phyloP scores from a whole-genome alignment of 2,797 vertebrate genomes.

The Atherinosoma microstoma region DNA sequence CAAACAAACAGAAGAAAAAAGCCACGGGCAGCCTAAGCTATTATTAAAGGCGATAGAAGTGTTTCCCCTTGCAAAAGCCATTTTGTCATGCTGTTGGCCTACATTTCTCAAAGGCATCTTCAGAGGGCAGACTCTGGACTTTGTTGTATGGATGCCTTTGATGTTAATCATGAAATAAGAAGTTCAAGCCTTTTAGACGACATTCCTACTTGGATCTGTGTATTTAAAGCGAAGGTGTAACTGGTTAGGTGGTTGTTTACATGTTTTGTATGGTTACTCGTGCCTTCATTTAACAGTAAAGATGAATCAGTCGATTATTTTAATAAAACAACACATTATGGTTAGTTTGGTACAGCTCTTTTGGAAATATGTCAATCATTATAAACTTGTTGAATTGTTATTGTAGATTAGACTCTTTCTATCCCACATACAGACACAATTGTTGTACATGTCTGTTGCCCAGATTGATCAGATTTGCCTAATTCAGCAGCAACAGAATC shows the following conservation, averaged over 20 bases:
- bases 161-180: conserved; percentile 73
- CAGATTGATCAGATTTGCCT: conserved; percentile 10
- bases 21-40: conserved; percentile 63
- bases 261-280: background rate
- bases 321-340: background rate
- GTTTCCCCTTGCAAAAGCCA: conserved; percentile 61
- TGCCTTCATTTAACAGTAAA: background rate
- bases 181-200: conserved; percentile 46
- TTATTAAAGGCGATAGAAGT: conserved; percentile 79
- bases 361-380: background rate
- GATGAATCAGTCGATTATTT: background rate
- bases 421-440: background rate
- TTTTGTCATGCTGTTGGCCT: conserved; percentile 56
- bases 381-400: background rate
- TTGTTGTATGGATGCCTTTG: conserved; percentile 74
- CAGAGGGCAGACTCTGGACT: conserved; percentile 57
- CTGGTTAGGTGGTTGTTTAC: conserved; percentile 10
- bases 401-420: background rate
- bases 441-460: conserved; percentile 1
- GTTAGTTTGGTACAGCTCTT: background rate
- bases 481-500: background rate
- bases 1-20: conserved; percentile 73
- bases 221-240: conserved; percentile 14
- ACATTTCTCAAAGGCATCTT: conserved; percentile 60
- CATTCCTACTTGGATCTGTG: conserved; percentile 31